phyloP scores from a whole-genome alignment of 92 coral and sea anemone species.

The Zoanthus sansibaricus region DNA sequence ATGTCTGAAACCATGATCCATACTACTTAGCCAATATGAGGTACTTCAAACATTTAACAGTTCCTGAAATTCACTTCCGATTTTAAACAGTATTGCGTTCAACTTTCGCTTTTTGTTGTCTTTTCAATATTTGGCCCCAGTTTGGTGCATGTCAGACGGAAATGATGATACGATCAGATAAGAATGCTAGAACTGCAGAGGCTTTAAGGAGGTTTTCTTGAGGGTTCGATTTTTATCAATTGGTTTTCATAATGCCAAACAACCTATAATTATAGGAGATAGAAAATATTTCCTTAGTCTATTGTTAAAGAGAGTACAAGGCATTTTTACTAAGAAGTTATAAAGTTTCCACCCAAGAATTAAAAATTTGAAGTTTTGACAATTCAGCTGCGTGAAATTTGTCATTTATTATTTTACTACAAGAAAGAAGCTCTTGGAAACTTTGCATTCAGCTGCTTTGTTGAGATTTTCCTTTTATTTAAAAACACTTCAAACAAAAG shows the following conservation, averaged over 20 bases:
- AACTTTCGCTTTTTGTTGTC: neutral
- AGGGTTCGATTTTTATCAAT: too few relatives aligned
- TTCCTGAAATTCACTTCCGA: constrained; percentile 18
- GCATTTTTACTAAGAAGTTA: neutral
- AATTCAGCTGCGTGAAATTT: neutral
- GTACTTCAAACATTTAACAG: constrained; percentile 23
- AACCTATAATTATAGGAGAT: too few relatives aligned
- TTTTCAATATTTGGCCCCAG: neutral
- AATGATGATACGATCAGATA: neutral
- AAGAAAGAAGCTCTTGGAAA: neutral
- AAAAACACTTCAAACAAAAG: neutral
- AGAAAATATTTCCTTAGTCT: too few relatives aligned
- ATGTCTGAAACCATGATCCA: constrained; percentile 13
- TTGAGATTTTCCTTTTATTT: neutral
- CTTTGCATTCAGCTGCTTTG: neutral
- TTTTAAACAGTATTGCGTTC: neutral
- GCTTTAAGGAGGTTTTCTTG: too few relatives aligned
- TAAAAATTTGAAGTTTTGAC: neutral
- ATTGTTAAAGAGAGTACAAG: too few relatives aligned
- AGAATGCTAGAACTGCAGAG: neutral
- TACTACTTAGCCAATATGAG: neutral
- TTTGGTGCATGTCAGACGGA: neutral
- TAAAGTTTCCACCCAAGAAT: constrained; percentile 1
- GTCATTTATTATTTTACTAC: neutral
- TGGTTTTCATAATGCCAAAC: too few relatives aligned